phyloP scores from a whole-genome alignment of 2,888 invertebrate genomes.

The Tetheella fluctuosa region DNA sequence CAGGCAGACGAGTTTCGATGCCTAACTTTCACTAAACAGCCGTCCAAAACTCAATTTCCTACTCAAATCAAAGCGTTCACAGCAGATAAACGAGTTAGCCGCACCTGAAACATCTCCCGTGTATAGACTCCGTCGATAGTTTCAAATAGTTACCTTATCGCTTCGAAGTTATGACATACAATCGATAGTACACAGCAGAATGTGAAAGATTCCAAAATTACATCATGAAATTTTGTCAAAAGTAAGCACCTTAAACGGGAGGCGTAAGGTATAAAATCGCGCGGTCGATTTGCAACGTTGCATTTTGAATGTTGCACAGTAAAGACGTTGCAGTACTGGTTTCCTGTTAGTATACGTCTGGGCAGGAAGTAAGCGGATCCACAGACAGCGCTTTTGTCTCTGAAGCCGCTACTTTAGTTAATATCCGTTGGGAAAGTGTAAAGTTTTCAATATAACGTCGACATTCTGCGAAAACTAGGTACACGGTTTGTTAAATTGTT shows the following conservation, averaged over 20 bases:
- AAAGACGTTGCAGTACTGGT: constrained; percentile 37
- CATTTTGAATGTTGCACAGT: constrained; percentile 19
- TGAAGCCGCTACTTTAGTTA: constrained; percentile 44
- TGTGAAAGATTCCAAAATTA: background rate
- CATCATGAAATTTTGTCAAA: background rate
- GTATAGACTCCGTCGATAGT: constrained; percentile 24
- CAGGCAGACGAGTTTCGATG: constrained; percentile 16
- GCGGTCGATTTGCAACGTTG: background rate
- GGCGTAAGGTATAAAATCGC: constrained; percentile 20
- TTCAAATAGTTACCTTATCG: constrained; percentile 29
- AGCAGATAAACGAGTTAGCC: constrained; percentile 40
- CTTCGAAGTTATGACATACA: constrained; percentile 10
- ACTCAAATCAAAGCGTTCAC: constrained; percentile 35
- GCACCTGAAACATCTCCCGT: constrained; percentile 20
- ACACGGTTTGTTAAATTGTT: constrained; percentile 13
- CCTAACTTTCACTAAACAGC: constrained; percentile 23
- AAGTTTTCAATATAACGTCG: constrained; percentile 26
- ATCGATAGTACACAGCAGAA: constrained; percentile 6
- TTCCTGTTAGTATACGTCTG: constrained; percentile 67
- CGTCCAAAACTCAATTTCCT: constrained; percentile 60
- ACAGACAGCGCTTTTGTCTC: constrained; percentile 64
- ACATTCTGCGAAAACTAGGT: constrained; percentile 19
- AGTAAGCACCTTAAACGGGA: background rate
- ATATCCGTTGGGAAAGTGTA: constrained; percentile 41
- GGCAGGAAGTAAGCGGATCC: constrained; percentile 74